Evolutionary conservation across 2,797 vertebrate genomes (phyloP), one percentile per base, ranked within the genome.

Genomic region (Anguilla megastoma): DNA sequence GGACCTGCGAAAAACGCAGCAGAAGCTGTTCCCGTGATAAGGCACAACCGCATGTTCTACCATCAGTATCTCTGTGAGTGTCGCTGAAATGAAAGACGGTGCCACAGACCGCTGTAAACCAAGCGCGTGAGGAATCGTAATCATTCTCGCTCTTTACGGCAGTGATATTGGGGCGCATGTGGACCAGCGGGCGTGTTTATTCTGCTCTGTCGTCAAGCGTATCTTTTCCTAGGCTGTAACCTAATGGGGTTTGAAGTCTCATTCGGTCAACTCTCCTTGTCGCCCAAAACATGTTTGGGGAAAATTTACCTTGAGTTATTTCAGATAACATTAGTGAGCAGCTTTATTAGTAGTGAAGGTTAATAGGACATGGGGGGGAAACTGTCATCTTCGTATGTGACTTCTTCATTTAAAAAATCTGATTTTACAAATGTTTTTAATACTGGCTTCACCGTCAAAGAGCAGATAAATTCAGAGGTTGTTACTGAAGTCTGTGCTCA

Each of bases 31-130:
- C 4, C 27, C 18, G 10, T 41, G 90, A 90, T 91, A 90, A 90
- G 85, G 89, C 90, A 88, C 88, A 82, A 9, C 16, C 63, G 9
- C 14, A 1, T 86, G 80, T 88, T 89, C 58, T 9, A 71, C 79
- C 63, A 24, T 30, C 58, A 45, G 52, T 85, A 3, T n/a, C 27
- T 71, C 58, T 89, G 85, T 88, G 52, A 90, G 0, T 45, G 36
- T 76, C 33, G 21, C 85, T 24, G 36, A 45, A 85, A 63, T 52
- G 63, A 71, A 71, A 87, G 50, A 50, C 83, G 3, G 52, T 41
- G 50, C 24, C 27, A 84, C 27, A 56, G 50, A 36, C 18, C 36
- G 66, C 56, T 36, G 56, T 18, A 21, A 88, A 52, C 33, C 45
- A 18, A 27, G 6, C 21, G 1, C 45, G n/a, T 3, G 18, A 33